A percentile compares a stretch with the other conserved stretches of the same genome.
phyloP scores from a whole-genome alignment of 2,113 vertebrate genomes.

The Phalacrocorax brasilianus region DNA sequence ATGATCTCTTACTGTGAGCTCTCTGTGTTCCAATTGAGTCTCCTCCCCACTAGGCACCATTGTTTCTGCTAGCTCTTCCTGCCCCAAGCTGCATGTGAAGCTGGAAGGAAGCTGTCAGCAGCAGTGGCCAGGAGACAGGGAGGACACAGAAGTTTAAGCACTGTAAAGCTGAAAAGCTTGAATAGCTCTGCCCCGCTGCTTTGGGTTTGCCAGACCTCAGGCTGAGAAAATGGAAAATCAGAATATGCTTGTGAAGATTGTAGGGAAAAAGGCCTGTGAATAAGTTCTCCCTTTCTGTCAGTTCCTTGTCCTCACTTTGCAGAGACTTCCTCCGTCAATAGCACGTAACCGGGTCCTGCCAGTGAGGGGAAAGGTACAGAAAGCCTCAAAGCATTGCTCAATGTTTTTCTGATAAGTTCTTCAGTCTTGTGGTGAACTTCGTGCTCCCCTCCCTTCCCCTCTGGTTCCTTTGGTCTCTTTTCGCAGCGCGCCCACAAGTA shows the following conservation, averaged over 20 bases:
- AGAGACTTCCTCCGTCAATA: not conserved
- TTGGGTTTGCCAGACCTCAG: not conserved
- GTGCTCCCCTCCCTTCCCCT: not conserved
- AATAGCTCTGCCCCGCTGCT: not conserved
- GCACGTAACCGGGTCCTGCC: not conserved
- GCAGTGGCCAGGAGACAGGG: not conserved
- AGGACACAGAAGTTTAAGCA: not conserved
- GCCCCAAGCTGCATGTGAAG: not conserved
- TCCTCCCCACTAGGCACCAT: not conserved
- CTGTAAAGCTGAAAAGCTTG: not conserved
- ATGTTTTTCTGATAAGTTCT: not conserved
- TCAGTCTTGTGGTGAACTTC: constrained; percentile 5
- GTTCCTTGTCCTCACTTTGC: not conserved
- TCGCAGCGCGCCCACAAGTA: not conserved
- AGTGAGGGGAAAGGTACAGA: not conserved
- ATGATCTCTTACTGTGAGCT: not conserved
- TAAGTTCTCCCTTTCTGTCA: not conserved
- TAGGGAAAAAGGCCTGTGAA: not conserved
- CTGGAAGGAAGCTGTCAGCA: not conserved
- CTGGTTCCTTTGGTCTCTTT: not conserved
- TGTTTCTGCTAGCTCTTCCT: constrained; percentile 40
- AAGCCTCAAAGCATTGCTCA: not conserved
- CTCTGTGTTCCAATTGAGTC: not conserved
- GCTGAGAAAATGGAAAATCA: not conserved
- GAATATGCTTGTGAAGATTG: not conserved